Base-by-base conservation (phyloP, 2,888 invertebrate species). In the Leptopilina syphax region DNA sequence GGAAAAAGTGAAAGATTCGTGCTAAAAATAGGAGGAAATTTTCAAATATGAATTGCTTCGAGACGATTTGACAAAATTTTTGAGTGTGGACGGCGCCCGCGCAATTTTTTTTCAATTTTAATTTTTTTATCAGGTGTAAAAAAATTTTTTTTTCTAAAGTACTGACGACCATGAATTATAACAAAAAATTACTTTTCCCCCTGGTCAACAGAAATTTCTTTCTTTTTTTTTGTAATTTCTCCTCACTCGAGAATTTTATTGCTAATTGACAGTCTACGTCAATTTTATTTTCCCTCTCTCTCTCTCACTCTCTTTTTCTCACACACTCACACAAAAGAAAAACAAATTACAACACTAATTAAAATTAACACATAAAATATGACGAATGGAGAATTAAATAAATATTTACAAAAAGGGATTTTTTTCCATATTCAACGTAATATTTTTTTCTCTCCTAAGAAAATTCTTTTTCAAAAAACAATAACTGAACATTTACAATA, bases 61-160 rank as follows among this genome's bases (percentile, higher is more conserved):
- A 85, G 84, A 85, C 79, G 87, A 87, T 86, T 85, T 86, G 85
- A 88, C 86, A 88, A 86, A 50, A 12, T 9, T 50, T 60, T n/a
- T 84, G 83, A 86, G 86, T 86, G 87, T 90, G 90, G 90, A 90
- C 90, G 90, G 90, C 89, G 90, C 90, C 90, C 88, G 87, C 86
- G 84, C 85, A n/a, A 81, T 85, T 83, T 79, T 27, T 73, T 50
- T 77, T 79, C 65, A 47, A 2, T 63, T n/a, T 63, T 24, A 60
- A n/a, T 27, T 12, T 54, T 70, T 27, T 44, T 66, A 13, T 66
- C 41, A 4, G 34, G 34, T 34, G 34, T 34, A 1, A 10, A 50
- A 50, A 50, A 8, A 44, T 8, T 34, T 65, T 65, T 34, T 41
- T 12, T 67, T 67, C 1, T 60, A 6, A 18, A 57, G 57, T 18